A percentile compares a stretch with the other conserved stretches of the same genome.
Conservation (phyloP, 2,113 vertebrate species). For the Rafetus swinhoei region DNA sequence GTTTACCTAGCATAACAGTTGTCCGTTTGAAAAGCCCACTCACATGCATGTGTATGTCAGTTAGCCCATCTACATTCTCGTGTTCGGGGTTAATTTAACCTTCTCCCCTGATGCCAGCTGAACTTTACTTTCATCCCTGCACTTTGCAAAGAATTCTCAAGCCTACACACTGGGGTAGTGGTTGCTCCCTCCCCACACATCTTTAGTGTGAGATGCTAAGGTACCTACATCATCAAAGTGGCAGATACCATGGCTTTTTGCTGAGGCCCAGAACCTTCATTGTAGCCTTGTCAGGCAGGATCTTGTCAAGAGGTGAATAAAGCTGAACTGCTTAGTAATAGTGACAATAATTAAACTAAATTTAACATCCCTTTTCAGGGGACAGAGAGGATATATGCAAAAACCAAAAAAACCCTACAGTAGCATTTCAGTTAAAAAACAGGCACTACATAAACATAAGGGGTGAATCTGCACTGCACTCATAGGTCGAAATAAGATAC, state of each 20-base stretch:
- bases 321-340: neutral
- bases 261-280: neutral
- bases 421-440: neutral
- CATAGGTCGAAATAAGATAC: no score
- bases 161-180: accelerated
- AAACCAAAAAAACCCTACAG: neutral
- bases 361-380: neutral
- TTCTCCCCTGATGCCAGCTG: neutral
- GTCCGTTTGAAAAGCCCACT: neutral
- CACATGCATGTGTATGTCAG: neutral
- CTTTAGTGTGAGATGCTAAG: neutral
- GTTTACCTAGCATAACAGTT: constrained; percentile 21
- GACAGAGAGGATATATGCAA: neutral
- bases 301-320: neutral
- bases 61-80: no score
- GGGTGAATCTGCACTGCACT: no score
- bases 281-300: neutral
- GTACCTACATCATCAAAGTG: neutral
- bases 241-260: neutral
- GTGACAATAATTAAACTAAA: neutral
- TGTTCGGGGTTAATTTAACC: neutral
- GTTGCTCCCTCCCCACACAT: neutral
- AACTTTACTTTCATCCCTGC: neutral
- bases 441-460: neutral
- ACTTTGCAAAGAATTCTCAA: neutral